Evolutionary conservation across 1,140 invertebrate species (phyloP).

Genomic region (Drosophila kohkoa): DNA sequence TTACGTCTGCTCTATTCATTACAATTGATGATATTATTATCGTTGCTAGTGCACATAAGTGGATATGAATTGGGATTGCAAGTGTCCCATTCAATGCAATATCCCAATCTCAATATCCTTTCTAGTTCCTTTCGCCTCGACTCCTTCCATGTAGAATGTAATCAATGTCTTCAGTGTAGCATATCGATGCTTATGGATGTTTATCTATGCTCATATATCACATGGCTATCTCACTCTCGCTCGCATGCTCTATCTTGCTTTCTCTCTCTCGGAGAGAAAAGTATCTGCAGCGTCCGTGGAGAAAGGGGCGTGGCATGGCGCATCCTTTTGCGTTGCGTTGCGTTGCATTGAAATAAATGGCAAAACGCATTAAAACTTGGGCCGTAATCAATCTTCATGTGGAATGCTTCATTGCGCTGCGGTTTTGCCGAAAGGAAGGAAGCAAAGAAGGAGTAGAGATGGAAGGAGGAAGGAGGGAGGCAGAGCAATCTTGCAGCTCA

Average conservation of each 20-base stretch:
- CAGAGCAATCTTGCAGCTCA: background rate
- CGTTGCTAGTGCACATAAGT: slow-evolving; percentile 3
- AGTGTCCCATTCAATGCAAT: slow-evolving; percentile 4
- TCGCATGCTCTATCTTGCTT: too few relatives aligned
- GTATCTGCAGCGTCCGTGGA: background rate
- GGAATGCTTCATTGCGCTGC: slow-evolving; percentile 62
- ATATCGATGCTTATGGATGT: slow-evolving; percentile 26
- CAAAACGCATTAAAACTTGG: slow-evolving; percentile 60
- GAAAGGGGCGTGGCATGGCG: slow-evolving; percentile 14
- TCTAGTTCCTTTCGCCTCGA: background rate
- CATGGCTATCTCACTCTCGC: background rate
- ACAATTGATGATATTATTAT: background rate
- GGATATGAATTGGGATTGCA: slow-evolving; percentile 15
- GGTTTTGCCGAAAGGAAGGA: slow-evolving; percentile 9
- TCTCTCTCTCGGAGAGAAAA: background rate
- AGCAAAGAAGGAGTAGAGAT: background rate
- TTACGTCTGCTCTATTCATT: background rate
- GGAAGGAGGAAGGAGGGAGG: slow-evolving; percentile 1
- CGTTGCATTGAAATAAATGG: slow-evolving; percentile 78
- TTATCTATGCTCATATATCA: slow-evolving; percentile 53
- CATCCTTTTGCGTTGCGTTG: slow-evolving; percentile 67
- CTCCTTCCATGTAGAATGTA: background rate
- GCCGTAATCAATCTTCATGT: slow-evolving; percentile 80
- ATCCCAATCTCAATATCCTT: background rate
- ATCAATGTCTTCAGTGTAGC: slow-evolving; percentile 20